A percentile compares a stretch with the other conserved stretches of the same genome.
Evolutionary conservation across 2,797 vertebrate species (phyloP).

Genomic region (Lacerta bilineata): DNA sequence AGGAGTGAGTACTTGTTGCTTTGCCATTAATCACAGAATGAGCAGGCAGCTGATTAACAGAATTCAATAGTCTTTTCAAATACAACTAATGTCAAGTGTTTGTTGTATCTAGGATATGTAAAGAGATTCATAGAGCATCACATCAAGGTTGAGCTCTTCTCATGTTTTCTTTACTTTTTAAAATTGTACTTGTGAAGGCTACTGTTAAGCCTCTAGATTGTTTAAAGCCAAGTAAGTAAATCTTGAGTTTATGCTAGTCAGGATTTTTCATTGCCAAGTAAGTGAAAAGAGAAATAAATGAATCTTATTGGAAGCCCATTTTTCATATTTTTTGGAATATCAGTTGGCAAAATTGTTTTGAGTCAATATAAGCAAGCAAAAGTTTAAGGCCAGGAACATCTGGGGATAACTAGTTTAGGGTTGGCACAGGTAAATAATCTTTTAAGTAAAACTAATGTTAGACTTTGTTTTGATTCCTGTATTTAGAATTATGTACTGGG

Average conservation of each 20-base stretch:
- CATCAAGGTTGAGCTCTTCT: not conserved
- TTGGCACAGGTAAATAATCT: not conserved
- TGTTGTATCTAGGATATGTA: conserved; percentile 8
- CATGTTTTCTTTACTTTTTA: not conserved
- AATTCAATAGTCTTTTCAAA: not conserved
- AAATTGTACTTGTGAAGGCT: not conserved
- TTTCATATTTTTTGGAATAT: not conserved
- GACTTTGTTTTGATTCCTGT: not conserved
- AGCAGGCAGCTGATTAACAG: not conserved
- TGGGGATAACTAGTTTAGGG: not conserved
- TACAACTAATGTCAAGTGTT: not conserved
- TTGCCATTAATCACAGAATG: not conserved
- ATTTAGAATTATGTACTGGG: not conserved
- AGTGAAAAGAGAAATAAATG: too few relatives aligned
- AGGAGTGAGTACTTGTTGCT: not conserved
- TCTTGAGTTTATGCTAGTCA: not conserved
- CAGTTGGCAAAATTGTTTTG: not conserved
- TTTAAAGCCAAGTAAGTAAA: not conserved
- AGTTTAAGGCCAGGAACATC: not conserved
- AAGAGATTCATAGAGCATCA: not conserved
- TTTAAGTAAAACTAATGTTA: not conserved
- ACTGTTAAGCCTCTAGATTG: not conserved
- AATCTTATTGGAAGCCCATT: not conserved
- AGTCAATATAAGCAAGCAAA: not conserved
- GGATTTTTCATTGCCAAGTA: not conserved